Percentiles rank a stretch among this genome's conserved stretches.
phyloP scores from a whole-genome alignment of 2,797 vertebrate species.

The Acanthurus leucopareius region DNA sequence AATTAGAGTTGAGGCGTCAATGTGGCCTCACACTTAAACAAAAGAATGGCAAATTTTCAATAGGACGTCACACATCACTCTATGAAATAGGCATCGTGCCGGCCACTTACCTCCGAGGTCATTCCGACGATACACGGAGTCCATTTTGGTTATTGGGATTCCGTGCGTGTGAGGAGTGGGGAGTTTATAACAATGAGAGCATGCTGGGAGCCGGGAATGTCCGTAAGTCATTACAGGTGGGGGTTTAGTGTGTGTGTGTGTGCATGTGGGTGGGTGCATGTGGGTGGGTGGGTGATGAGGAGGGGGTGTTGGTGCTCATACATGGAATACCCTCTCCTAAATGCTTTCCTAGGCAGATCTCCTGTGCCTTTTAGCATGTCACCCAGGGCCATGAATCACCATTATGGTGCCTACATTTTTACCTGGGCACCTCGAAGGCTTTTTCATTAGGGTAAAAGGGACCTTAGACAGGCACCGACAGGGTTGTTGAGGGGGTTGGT shows the following conservation, averaged over 20 bases:
- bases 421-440: constrained; percentile 75
- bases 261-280: no score
- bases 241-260: constrained; percentile 26
- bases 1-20: constrained; percentile 58
- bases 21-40: constrained; percentile 58
- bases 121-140: constrained; percentile 40
- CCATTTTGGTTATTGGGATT: constrained; percentile 81
- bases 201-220: constrained; percentile 46
- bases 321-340: constrained; percentile 76
- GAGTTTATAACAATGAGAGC: constrained; percentile 70
- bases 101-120: constrained; percentile 70
- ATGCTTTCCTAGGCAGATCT: constrained; percentile 74
- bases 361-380: constrained; percentile 80
- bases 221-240: constrained; percentile 61
- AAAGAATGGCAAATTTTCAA: constrained; percentile 72
- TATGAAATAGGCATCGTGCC: constrained; percentile 68
- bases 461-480: constrained; percentile 50
- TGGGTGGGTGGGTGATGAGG: constrained; percentile 31
- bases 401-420: constrained; percentile 75
- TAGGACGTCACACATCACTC: constrained; percentile 71
- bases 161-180: constrained; percentile 46
- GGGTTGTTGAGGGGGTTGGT: constrained; percentile 50
- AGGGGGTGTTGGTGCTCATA: constrained; percentile 53
- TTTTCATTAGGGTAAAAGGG: constrained; percentile 88
- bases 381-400: constrained; percentile 80